Percentiles rank a stretch among this genome's conserved stretches.
phyloP scores from a whole-genome alignment of 2,113 vertebrate genomes.

The Drymodes brunneopygia region DNA sequence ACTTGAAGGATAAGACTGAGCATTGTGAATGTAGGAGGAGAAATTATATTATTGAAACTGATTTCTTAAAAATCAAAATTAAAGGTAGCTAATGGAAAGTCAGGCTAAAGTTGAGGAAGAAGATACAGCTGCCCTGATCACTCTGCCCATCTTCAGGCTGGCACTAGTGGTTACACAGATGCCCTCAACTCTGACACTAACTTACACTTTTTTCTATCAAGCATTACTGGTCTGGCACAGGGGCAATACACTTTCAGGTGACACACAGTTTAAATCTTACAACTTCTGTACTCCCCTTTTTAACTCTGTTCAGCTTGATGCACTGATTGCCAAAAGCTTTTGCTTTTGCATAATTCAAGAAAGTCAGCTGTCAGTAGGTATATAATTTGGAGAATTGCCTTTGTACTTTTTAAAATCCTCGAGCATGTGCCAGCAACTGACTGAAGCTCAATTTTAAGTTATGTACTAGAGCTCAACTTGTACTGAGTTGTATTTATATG shows the following conservation, averaged over 20 bases:
- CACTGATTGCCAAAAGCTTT: slow-evolving; percentile 24
- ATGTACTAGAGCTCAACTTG: background rate
- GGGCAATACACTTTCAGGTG: background rate
- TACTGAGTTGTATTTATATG: background rate
- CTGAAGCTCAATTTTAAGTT: slow-evolving; percentile 25
- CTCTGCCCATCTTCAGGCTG: background rate
- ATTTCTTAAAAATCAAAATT: background rate
- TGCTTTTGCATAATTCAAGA: slow-evolving; percentile 38
- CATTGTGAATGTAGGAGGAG: background rate
- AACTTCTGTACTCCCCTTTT: background rate
- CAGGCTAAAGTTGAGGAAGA: background rate
- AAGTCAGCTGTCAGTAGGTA: slow-evolving; percentile 15
- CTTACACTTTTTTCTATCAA: background rate
- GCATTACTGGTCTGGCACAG: background rate
- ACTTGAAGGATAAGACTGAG: background rate
- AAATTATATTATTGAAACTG: background rate
- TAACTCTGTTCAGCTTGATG: background rate
- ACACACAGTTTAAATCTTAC: background rate
- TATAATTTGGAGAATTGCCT: slow-evolving; percentile 33
- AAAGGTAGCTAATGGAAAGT: background rate
- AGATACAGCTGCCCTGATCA: background rate
- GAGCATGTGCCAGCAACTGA: background rate
- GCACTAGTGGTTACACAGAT: background rate
- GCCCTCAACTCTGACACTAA: background rate
- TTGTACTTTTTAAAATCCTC: slow-evolving; percentile 25